Evolutionary conservation across 2,797 vertebrate genomes (phyloP).

Genomic region (Clarias fuscus): DNA sequence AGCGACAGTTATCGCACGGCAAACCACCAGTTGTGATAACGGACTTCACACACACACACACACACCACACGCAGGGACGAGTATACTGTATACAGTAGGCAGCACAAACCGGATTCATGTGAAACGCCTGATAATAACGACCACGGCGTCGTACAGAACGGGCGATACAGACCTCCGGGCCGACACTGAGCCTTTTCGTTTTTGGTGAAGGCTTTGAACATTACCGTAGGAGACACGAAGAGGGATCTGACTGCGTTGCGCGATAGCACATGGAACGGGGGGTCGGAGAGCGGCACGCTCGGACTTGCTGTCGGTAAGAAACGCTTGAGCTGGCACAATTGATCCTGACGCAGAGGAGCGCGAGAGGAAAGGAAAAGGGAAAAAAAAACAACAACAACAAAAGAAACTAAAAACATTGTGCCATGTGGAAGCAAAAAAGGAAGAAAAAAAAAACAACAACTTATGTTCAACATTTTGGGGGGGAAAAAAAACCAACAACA

Average conservation of each 20-base stretch:
- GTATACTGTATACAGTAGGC: slow-evolving; percentile 11
- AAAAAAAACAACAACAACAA: neutral
- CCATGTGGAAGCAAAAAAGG: slow-evolving; percentile 31
- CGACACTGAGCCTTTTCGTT: neutral
- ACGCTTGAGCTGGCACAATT: slow-evolving; percentile 26
- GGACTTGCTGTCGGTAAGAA: slow-evolving; percentile 7
- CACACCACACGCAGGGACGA: slow-evolving; percentile 6
- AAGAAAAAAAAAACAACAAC: neutral
- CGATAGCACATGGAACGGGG: slow-evolving; percentile 26
- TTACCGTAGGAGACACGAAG: slow-evolving; percentile 10
- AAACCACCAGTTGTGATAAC: slow-evolving; percentile 4
- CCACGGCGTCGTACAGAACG: slow-evolving; percentile 22
- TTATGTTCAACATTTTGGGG: slow-evolving; percentile 18
- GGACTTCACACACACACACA: slow-evolving; percentile 27
- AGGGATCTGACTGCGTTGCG: slow-evolving; percentile 13
- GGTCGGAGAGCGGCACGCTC: slow-evolving; percentile 6
- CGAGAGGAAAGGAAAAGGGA: slow-evolving; percentile 29
- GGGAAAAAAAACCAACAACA: too few species aligned
- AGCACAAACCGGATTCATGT: slow-evolving; percentile 26
- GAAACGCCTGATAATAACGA: slow-evolving; percentile 32
- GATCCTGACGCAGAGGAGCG: slow-evolving; percentile 19
- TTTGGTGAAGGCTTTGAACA: neutral
- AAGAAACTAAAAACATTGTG: slow-evolving; percentile 13
- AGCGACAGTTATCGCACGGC: slow-evolving; percentile 35
- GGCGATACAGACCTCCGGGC: slow-evolving; percentile 5